phyloP scores from a whole-genome alignment of 2,888 invertebrate genomes.

The Baccha elongata region DNA sequence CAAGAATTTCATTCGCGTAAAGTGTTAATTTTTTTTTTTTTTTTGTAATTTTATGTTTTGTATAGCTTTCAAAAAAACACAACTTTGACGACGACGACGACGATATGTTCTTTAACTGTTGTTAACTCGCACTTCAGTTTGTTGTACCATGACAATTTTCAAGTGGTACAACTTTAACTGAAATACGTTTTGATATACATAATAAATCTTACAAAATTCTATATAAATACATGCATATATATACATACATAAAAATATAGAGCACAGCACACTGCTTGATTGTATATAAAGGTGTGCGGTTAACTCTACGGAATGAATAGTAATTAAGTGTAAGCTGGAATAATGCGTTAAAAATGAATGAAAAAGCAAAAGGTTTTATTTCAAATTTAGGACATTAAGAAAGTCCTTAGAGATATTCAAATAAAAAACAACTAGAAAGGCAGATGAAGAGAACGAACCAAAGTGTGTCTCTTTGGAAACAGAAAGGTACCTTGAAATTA shows the following conservation, averaged over 20 bases:
- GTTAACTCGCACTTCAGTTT: slow-evolving; percentile 14
- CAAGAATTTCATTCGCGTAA: slow-evolving; percentile 42
- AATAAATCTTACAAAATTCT: too few species aligned
- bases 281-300: neutral
- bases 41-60: neutral
- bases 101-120: slow-evolving; percentile 19
- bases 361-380: slow-evolving; percentile 10
- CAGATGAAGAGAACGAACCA: neutral
- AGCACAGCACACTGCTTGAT: neutral
- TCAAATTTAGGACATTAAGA: slow-evolving; percentile 11
- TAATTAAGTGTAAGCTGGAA: slow-evolving; percentile 21
- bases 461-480: too few species aligned
- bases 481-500: too few species aligned
- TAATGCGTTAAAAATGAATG: slow-evolving; percentile 36
- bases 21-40: slow-evolving; percentile 50
- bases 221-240: too few species aligned
- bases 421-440: slow-evolving; percentile 5
- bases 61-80: slow-evolving; percentile 3
- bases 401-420: slow-evolving; percentile 17
- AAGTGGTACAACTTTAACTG: slow-evolving; percentile 13
- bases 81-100: neutral
- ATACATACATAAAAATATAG: neutral
- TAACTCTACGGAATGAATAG: slow-evolving; percentile 14
- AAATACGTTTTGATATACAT: neutral
- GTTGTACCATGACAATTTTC: slow-evolving; percentile 10